Conservation (phyloP, 2,888 invertebrate species). For the Drosophila lutescens region DNA sequence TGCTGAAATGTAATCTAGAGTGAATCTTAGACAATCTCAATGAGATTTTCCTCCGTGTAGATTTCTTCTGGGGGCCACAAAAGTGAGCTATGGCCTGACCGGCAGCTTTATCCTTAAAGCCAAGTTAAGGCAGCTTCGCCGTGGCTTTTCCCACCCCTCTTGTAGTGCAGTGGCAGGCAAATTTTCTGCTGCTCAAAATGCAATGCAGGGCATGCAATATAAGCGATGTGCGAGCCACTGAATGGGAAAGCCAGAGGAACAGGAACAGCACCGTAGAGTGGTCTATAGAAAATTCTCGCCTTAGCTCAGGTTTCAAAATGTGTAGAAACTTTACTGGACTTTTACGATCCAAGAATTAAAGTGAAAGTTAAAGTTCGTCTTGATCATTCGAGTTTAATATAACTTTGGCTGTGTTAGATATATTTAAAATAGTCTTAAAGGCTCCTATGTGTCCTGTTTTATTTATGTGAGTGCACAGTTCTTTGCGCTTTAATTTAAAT, state of each 20-base stretch:
- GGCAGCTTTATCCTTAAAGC: slow-evolving; percentile 43
- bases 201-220: slow-evolving; percentile 57
- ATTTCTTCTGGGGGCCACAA: neutral
- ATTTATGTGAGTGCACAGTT: too few relatives aligned
- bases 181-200: slow-evolving; percentile 46
- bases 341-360: neutral
- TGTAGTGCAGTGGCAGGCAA: slow-evolving; percentile 25
- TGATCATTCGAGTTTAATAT: too few relatives aligned
- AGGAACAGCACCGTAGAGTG: slow-evolving; percentile 1
- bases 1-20: neutral
- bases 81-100: slow-evolving; percentile 31
- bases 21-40: neutral
- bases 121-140: slow-evolving; percentile 27
- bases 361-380: too few relatives aligned
- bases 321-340: neutral
- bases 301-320: neutral
- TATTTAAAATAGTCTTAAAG: too few relatives aligned
- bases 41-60: neutral
- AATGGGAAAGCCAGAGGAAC: slow-evolving; percentile 17
- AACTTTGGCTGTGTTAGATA: too few relatives aligned
- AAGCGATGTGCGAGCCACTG: slow-evolving; percentile 33
- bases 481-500: too few relatives aligned
- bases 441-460: too few relatives aligned
- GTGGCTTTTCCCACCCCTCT: slow-evolving; percentile 3
- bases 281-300: slow-evolving; percentile 4